Evolutionary conservation across 2,113 vertebrate genomes (phyloP), one percentile per base, ranked within the genome.

Genomic region (Cariama cristata): DNA sequence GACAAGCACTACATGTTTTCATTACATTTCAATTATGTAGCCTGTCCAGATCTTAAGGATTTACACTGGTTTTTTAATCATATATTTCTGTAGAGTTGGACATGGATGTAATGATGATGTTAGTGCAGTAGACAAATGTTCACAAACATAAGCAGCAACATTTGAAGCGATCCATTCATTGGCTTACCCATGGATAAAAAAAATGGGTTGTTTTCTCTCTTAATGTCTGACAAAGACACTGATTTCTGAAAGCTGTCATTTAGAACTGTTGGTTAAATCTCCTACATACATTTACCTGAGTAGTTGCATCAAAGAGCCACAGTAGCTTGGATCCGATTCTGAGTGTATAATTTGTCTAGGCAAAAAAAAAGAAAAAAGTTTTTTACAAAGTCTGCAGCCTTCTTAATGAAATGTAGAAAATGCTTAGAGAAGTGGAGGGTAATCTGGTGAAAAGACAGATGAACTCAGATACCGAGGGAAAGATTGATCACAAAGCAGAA

Each of bases 401-500:
- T 74, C 62, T 47, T 86, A 97, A 96, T 80, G 74, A 95, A 91
- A 85, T 14, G 27, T 66, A 79, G 64, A 85, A 97, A 96, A 97
- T 62, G 33, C 62, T 84, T 81, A 93, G 60, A 85, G 69, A 93
- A 84, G 52, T 81, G 35, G 83, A 94, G 69, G 40, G 80, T 75
- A 87, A 95, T 89, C 81, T 90, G 56, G 59, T 79, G 63, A 91
- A 97, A 91, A 93, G 86, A 87, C 40, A 66, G 80, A 91, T 76
- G 66, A 93, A 93, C 76, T 94, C 53, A 73, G 95, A 95, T 88
- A 94, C n/a, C 0, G 6, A 62, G 40, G 45, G 40, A 91, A 95
- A 96, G 94, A 94, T 72, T 85, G 93, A 96, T 93, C 91, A 80
- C 87, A 95, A 75, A 93, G 77, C 42, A 90, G 83, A 95, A 79